Base-by-base conservation (phyloP, 1,140 invertebrate genomes). In the Zaprionus davidi region DNA sequence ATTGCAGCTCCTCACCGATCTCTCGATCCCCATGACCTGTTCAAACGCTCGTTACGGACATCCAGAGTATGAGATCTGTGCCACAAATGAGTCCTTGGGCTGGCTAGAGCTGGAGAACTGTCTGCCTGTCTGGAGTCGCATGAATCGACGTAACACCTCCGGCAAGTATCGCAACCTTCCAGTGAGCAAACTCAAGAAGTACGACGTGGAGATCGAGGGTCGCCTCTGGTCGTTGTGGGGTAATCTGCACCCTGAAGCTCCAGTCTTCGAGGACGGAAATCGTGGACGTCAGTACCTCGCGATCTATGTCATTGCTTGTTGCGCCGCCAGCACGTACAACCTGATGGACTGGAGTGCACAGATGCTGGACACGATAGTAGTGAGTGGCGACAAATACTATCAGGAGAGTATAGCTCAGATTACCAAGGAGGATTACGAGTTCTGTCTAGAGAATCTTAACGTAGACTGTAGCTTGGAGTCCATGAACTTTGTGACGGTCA, bases 131-230 rank as follows among this genome's bases (percentile, higher is more conserved):
- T 94, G 94, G 94, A 94, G 94, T 55, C 85, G 94, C 31, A 92
- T 94, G 82, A 94, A 92, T 71, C 76, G 92, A 4, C 76, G 90
- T 2, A 94, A 94, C 69, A 93, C 93, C 56, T 81, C 93, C 4
- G 94, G 94, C 17, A 90, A 93, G 15, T 92, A 93, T 22, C 92
- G 94, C 66, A 92, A 92, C 60, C 91, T 93, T 44, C 92, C 93
- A 0, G 84, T 92, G 22, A 93, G 93, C 56, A 92, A 91, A 49
- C 92, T 94, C 93, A 94, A 94, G 78, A 93, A 95, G 65, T 95
- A 94, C 93, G 94, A 95, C 76, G 93, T 95, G 3, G 95, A 95
- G 88, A 95, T 95, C 75, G 93, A 93, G n/a, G 93, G 94, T 1
- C 94, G 95, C 59, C 79, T 95, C 3, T 95, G 93, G 90, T 95